phyloP scores from a whole-genome alignment of 2,888 invertebrate species.

The Nemapogon koenigi region DNA sequence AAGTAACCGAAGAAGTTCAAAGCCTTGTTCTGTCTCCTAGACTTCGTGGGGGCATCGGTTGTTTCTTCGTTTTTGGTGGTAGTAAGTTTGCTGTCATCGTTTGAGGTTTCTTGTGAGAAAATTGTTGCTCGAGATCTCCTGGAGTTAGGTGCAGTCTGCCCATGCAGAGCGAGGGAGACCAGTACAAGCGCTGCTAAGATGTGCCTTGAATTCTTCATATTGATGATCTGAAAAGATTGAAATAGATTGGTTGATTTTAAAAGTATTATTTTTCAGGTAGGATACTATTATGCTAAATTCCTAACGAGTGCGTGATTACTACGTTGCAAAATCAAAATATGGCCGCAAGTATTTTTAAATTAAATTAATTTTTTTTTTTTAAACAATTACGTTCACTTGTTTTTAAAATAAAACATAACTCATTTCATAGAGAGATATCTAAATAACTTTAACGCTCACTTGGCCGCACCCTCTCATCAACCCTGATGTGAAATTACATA shows the following conservation, averaged over 20 bases:
- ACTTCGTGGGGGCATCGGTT: conserved; percentile 28
- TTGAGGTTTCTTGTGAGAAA: conserved; percentile 25
- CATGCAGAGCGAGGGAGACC: conserved; percentile 28
- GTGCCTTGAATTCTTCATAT: conserved; percentile 35
- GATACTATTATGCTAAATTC: too few relatives aligned
- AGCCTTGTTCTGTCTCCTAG: conserved; percentile 53
- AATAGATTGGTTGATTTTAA: conserved; percentile 13
- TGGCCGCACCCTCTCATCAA: too few relatives aligned
- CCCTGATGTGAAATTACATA: too few relatives aligned
- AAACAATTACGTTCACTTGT: too few relatives aligned
- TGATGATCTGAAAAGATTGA: conserved; percentile 32
- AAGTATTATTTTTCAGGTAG: too few relatives aligned
- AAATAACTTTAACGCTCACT: too few relatives aligned
- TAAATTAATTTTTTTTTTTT: too few relatives aligned
- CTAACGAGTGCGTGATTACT: too few relatives aligned
- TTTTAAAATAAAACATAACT: too few relatives aligned
- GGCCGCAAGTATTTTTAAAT: too few relatives aligned
- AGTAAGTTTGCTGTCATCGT: conserved; percentile 41
- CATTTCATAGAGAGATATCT: too few relatives aligned
- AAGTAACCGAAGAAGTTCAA: conserved; percentile 57
- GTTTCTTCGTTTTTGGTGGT: conserved; percentile 42
- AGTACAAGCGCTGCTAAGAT: conserved; percentile 32
- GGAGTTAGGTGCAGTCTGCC: conserved; percentile 34
- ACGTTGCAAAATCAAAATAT: too few relatives aligned
- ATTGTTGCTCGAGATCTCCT: conserved; percentile 40